Evolutionary conservation across 1,140 invertebrate species (phyloP).

Genomic region (Dryas iulia): DNA sequence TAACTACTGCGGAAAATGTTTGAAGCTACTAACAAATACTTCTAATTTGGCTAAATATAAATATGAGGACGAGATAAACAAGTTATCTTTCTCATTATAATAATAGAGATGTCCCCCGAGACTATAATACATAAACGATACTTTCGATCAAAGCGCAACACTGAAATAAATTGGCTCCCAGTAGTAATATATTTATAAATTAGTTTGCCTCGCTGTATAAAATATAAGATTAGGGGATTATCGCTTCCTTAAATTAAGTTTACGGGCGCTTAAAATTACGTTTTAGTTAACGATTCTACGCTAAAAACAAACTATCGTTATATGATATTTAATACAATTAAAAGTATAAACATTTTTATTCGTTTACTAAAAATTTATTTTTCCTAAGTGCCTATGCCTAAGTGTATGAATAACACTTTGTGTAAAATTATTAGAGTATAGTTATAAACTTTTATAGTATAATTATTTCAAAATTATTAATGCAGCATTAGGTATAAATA

Average conservation of each 20-base stretch:
- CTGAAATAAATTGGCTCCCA: conserved; percentile 49
- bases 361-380: too few relatives aligned
- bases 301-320: too few relatives aligned
- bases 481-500: too few relatives aligned
- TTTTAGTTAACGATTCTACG: not conserved
- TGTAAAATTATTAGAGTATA: too few relatives aligned
- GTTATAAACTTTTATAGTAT: too few relatives aligned
- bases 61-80: not conserved
- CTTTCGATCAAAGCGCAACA: conserved; percentile 37
- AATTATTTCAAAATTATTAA: too few relatives aligned
- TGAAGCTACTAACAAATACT: too few relatives aligned
- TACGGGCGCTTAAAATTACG: not conserved
- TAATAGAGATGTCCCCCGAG: conserved; percentile 27
- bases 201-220: conserved; percentile 10
- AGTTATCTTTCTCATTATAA: conserved; percentile 18
- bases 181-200: conserved; percentile 39
- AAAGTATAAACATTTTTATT: too few relatives aligned
- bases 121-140: conserved; percentile 9
- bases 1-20: too few relatives aligned
- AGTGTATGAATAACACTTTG: too few relatives aligned
- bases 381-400: too few relatives aligned
- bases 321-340: too few relatives aligned
- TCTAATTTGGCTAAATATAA: not conserved
- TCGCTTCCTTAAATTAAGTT: not conserved
- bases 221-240: not conserved